Evolutionary conservation across 2,888 invertebrate species (phyloP), one percentile per base, ranked within the genome.

Genomic region (Cerastis rubricosa): DNA sequence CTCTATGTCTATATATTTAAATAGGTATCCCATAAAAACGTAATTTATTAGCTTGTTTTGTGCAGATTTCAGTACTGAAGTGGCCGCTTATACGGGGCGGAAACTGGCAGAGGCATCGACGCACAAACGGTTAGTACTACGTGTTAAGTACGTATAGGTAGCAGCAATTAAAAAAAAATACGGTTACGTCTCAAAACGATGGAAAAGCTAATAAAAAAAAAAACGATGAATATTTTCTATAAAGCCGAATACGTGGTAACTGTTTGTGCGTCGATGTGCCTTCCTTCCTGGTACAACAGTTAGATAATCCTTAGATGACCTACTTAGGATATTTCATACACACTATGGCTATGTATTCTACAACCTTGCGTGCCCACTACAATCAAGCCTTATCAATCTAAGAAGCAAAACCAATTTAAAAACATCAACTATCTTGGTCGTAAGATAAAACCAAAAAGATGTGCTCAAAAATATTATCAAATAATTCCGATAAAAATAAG

Each of bases 331-430:
- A 66, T 54, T 35, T 45, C 19, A 61, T n/a, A 43, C 40, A 49
- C 14, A 71, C 57, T 35, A 19, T 61, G 35, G 45, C 29, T 47
- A 43, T 25, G 43, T 19, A 22, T 59, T 73, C 43, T 65, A 40
- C 25, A 61, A 40, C 17, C 49, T 59, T 35, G n/a, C 2, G 43
- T 25, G 22, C 7, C 14, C 14, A 64, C 35, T 70, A 63, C 68
- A 70, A 43, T n/a, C 29, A 71, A 65, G 65, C 54, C 45, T 61
- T 73, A 71, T 17, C 40, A 82, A 72, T 65, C 7, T 78, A 66
- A 64, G 59, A 83, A 80, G 70, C 80, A 47, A 67, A 76, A 70
- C 19, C 40, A 69, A 74, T 70, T 64, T 47, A 8, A 76, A 51
- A 73, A 75, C 63, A 12, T 8, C 1, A 54, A 73, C 35, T 22